These are phyloP conservation scores for Strigamia crassipes DNA, from an alignment of 2,888 invertebrate species.

Conservation along the genomic window DNA sequence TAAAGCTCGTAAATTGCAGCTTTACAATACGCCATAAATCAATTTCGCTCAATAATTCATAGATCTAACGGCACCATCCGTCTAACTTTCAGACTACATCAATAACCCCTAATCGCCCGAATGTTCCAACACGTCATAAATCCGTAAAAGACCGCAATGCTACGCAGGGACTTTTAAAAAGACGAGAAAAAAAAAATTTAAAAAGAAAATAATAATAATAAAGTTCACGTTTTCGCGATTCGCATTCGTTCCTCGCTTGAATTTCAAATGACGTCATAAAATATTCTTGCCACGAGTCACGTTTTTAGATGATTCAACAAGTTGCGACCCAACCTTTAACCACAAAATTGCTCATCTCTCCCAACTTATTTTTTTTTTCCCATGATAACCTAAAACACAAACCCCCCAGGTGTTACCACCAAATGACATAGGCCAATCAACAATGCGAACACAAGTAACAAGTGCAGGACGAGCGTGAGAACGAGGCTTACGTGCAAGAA, in stretches of 20 bases:
- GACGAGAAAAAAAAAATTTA: neutral
- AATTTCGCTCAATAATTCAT: conserved; percentile 38
- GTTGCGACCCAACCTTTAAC: conserved; percentile 27
- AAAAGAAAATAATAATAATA: neutral
- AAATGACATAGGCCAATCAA: conserved; percentile 35
- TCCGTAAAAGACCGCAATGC: neutral
- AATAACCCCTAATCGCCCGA: conserved; percentile 16
- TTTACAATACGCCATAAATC: conserved; percentile 25
- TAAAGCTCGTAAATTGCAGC: conserved; percentile 11
- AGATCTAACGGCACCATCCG: conserved; percentile 7
- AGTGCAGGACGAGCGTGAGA: conserved; percentile 35
- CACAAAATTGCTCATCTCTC: neutral
- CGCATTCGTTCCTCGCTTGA: neutral
- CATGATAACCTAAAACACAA: conserved; percentile 10
- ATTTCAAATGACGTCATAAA: conserved; percentile 2
- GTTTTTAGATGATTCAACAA: conserved; percentile 14
- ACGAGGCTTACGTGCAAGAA: conserved; percentile 40
- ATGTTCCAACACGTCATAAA: conserved; percentile 18
- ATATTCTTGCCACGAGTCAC: conserved; percentile 5
- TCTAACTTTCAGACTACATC: conserved; percentile 36
- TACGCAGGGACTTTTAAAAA: too few relatives aligned
- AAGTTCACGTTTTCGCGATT: neutral
- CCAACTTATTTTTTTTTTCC: conserved; percentile 21
- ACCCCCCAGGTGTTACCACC: conserved; percentile 37
- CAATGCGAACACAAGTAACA: conserved; percentile 24